Base-by-base conservation (phyloP, 1,140 invertebrate genomes). In the Aphelenchoides besseyi region DNA sequence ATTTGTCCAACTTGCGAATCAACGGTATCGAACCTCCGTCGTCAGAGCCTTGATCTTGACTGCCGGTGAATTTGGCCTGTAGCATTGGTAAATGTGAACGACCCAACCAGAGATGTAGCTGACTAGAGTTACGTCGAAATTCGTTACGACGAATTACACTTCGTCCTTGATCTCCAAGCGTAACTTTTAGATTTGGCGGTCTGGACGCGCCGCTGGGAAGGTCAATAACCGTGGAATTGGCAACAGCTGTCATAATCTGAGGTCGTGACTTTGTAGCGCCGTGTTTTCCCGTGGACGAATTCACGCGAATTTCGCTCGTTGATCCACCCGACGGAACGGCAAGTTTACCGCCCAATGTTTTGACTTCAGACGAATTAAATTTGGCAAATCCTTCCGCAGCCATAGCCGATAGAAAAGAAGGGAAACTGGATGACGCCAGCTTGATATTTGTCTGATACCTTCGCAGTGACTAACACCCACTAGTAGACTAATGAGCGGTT, bases 1-100 rank as follows among this genome's bases (percentile, higher is more conserved):
- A 82, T 62, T 80, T 79, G 35, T 80, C 77, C 36, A 82, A 69
- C 23, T 70, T 81, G n/a, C 71, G 78, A 61, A 82, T 74, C 41
- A 70, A 35, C 64, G 69, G 78, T 23, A 64, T 71, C n/a, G 62
- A n/a, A 33, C 61, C 18, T 36, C 71, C 63, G 32, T 73, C 67
- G 2, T 79, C 26, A 69, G 71, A 69, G 18, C 55, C 61, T 55
- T 63, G 33, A 32, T 68, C 71, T 5, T 41, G 66, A 33, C 16
- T 57, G n/a, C 16, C 23, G 41, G 68, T 48, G 48, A 68, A 69
- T 57, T 68, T 68, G 23, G 57, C 69, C 70, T 72, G 70, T 48
- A 72, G 63, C 30, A 66, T 66, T 18, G 16, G 63, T 16, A 32
- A 30, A 29, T 66, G 16, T 37, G n/a, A 36, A 41, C 63, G 12